Evolutionary conservation across 2,797 vertebrate species (phyloP).

Genomic region (Sebastes iracundus): DNA sequence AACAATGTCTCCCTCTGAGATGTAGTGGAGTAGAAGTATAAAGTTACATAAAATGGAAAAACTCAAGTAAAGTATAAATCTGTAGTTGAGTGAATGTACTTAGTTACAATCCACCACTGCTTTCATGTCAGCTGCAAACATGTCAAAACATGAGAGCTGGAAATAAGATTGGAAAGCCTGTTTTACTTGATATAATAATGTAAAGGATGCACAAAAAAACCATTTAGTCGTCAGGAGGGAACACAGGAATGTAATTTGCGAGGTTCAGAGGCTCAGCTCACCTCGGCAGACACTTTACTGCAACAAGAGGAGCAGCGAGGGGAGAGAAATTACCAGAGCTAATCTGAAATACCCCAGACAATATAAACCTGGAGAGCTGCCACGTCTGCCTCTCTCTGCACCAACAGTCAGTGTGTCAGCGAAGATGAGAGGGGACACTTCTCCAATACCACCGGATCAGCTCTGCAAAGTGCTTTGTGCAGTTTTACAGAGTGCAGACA

Average conservation of each 20-base stretch:
- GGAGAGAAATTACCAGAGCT: slow-evolving; percentile 12
- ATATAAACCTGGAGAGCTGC: slow-evolving; percentile 29
- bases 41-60: background rate
- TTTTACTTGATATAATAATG: background rate
- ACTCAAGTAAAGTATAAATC: background rate
- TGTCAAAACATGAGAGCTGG: too few relatives aligned
- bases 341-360: slow-evolving; percentile 37
- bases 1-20: background rate
- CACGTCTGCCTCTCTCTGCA: slow-evolving; percentile 23
- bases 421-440: slow-evolving; percentile 23
- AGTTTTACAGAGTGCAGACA: slow-evolving; percentile 8
- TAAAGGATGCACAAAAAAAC: background rate
- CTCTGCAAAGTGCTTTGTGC: slow-evolving; percentile 34
- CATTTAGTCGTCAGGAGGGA: background rate
- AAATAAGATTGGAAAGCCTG: background rate
- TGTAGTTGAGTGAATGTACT: background rate
- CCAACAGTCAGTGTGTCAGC: slow-evolving; percentile 40
- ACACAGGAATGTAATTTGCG: background rate
- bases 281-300: background rate
- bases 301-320: background rate
- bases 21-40: too few relatives aligned
- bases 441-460: slow-evolving; percentile 63
- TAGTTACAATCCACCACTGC: background rate
- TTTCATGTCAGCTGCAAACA: background rate
- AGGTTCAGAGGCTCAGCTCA: background rate